These are phyloP conservation scores for Chalcis sispes DNA, from an alignment of 2,888 invertebrate species.

Conservation along the genomic window DNA sequence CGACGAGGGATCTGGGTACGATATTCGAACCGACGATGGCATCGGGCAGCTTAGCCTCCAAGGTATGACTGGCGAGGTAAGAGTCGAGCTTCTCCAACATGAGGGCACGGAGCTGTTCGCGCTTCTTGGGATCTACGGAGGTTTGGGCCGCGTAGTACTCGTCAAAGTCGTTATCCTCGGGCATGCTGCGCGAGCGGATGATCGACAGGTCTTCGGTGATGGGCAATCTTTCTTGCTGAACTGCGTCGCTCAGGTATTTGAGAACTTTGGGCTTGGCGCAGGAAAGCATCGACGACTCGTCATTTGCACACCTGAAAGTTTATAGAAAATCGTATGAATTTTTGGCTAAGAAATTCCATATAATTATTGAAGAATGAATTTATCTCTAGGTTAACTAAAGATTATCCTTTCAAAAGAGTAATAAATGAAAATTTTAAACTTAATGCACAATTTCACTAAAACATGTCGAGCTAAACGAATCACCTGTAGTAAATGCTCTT, in stretches of 20 bases:
- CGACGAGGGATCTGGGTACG: constrained; percentile 82
- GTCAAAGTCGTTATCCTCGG: constrained; percentile 72
- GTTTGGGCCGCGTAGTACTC: constrained; percentile 73
- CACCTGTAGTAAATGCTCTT: constrained; percentile 72
- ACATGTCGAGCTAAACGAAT: constrained; percentile 37
- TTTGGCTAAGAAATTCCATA: background rate
- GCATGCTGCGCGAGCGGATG: constrained; percentile 79
- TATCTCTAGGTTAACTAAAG: too few species aligned
- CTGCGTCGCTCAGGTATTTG: constrained; percentile 84
- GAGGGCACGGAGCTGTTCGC: constrained; percentile 73
- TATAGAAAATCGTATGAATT: background rate
- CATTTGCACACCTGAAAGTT: constrained; percentile 68
- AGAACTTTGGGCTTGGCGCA: constrained; percentile 89
- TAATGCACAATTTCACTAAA: constrained; percentile 28
- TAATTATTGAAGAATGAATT: too few species aligned
- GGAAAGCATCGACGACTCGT: constrained; percentile 70
- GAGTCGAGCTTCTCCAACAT: constrained; percentile 85
- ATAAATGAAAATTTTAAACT: background rate
- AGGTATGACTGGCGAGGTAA: constrained; percentile 86
- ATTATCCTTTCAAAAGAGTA: too few species aligned
- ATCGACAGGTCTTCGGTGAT: constrained; percentile 87
- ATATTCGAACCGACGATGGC: constrained; percentile 76
- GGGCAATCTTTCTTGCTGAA: constrained; percentile 83
- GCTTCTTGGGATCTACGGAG: constrained; percentile 68
- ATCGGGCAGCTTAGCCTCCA: constrained; percentile 85